These are phyloP conservation scores for Perca schrenkii DNA, from an alignment of 2,113 vertebrate species.

Conservation along the genomic window DNA sequence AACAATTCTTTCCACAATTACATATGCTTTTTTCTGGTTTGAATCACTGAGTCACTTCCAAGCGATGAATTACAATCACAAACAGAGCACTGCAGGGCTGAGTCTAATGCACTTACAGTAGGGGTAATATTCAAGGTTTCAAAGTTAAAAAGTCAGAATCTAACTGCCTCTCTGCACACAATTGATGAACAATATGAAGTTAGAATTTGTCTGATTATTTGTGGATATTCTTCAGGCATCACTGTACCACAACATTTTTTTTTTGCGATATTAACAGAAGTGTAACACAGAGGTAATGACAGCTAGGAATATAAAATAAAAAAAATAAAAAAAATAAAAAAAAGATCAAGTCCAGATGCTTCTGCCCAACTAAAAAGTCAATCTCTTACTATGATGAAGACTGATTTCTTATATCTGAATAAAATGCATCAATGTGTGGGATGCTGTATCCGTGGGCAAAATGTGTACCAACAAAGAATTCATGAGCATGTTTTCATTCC, in stretches of 20 bases:
- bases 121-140: background rate
- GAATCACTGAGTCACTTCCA: conserved; percentile 7
- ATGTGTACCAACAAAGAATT: conserved; percentile 29
- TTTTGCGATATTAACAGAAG: background rate
- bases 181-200: conserved; percentile 17
- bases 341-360: conserved; percentile 27
- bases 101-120: background rate
- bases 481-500: conserved; percentile 34
- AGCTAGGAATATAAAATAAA: conserved; percentile 32
- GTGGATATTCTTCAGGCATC: background rate
- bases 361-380: background rate
- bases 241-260: background rate
- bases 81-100: background rate
- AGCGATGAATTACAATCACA: background rate
- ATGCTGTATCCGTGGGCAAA: conserved; percentile 12
- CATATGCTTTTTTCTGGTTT: conserved; percentile 7
- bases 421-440: background rate
- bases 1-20: background rate
- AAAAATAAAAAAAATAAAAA: conserved; percentile 29
- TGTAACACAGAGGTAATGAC: conserved; percentile 16
- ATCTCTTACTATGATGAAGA: background rate
- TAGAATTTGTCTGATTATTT: conserved; percentile 12
- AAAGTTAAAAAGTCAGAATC: background rate
- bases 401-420: background rate
- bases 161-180: background rate